Conservation (phyloP, 2,113 vertebrate genomes). For the Zosterops japonicus region DNA sequence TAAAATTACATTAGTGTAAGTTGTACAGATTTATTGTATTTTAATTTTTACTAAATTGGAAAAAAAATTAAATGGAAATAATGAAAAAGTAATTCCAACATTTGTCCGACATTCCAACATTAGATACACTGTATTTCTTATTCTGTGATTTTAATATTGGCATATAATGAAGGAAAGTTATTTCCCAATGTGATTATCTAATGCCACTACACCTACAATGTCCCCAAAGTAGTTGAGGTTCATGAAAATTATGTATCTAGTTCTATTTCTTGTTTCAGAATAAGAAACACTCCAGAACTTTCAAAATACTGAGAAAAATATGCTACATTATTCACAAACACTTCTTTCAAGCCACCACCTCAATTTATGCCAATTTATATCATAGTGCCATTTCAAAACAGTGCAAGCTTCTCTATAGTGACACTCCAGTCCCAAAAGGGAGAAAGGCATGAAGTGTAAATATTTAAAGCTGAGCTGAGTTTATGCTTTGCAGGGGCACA, state of each 20-base stretch:
- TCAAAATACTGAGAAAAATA: neutral
- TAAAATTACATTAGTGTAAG: rapidly evolving
- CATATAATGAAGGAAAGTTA: neutral
- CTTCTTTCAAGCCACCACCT: neutral
- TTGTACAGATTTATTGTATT: neutral
- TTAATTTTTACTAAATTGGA: neutral
- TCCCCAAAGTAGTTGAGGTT: neutral
- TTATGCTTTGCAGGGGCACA: neutral
- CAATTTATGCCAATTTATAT: neutral
- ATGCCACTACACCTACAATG: neutral
- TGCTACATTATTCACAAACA: neutral
- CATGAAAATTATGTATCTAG: neutral
- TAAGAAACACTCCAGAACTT: neutral
- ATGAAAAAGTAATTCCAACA: neutral
- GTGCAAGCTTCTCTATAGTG: neutral
- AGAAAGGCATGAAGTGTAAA: neutral
- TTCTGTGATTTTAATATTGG: neutral
- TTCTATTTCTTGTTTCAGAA: neutral
- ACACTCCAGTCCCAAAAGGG: neutral
- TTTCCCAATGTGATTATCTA: neutral
- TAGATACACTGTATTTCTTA: neutral
- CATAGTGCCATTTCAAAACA: neutral
- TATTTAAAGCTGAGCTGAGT: neutral
- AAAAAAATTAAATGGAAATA: neutral
- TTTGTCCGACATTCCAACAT: neutral